phyloP scores from a whole-genome alignment of 2,113 vertebrate species.

The Megalops atlanticus region DNA sequence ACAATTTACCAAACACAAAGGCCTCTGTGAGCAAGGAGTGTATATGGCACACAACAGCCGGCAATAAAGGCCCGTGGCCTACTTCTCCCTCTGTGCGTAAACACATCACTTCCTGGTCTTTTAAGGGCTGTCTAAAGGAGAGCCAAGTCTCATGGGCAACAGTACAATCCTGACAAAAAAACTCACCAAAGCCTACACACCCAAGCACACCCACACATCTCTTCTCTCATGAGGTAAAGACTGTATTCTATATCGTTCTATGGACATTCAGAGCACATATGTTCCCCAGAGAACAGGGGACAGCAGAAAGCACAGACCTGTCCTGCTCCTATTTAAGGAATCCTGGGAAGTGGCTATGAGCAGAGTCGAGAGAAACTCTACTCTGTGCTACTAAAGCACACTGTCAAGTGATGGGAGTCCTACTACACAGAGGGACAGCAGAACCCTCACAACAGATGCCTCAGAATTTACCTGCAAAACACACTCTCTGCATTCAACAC shows the following conservation, averaged over 20 bases:
- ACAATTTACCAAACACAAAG: not conserved
- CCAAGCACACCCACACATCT: not conserved
- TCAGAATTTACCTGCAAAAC: not conserved
- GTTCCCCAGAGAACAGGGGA: too few relatives aligned
- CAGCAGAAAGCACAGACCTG: not conserved
- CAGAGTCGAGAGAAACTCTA: not conserved
- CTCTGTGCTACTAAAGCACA: not conserved
- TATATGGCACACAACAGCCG: not conserved
- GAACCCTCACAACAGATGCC: not conserved
- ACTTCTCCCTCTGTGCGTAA: not conserved
- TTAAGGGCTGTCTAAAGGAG: not conserved
- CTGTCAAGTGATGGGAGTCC: not conserved
- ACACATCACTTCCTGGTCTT: slow-evolving; percentile 19
- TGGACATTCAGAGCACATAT: not conserved
- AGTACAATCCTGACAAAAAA: not conserved
- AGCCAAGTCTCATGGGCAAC: not conserved
- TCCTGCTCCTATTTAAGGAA: not conserved
- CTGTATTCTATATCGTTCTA: not conserved
- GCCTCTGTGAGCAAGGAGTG: not conserved
- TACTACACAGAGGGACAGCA: too few relatives aligned
- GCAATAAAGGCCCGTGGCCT: not conserved
- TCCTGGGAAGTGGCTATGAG: not conserved
- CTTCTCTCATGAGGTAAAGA: not conserved
- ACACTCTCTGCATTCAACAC: too few relatives aligned
- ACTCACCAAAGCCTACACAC: not conserved